These are phyloP conservation scores for Tyto alba DNA, from an alignment of 2,113 vertebrate genomes.

Conservation along the genomic window DNA sequence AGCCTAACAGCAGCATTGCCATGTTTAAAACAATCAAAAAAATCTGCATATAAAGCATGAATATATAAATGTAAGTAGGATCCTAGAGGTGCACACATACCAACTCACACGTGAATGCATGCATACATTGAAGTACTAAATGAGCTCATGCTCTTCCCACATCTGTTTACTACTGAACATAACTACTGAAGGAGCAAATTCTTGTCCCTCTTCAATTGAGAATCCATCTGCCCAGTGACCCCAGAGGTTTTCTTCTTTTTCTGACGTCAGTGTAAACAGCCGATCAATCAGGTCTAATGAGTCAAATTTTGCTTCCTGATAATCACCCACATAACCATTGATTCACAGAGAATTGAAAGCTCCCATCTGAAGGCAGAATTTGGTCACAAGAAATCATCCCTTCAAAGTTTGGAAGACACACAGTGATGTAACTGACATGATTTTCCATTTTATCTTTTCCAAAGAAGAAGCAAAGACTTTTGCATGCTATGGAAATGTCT, in stretches of 20 bases:
- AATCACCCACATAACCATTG: not conserved
- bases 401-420: not conserved
- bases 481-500: not conserved
- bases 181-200: not conserved
- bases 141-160: not conserved
- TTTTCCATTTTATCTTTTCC: not conserved
- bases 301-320: not conserved
- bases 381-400: not conserved
- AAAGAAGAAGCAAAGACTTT: not conserved
- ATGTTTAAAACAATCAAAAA: not conserved
- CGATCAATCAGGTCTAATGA: not conserved
- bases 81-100: not conserved
- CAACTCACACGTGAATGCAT: not conserved
- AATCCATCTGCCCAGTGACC: not conserved
- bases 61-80: not conserved
- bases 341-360: not conserved
- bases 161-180: not conserved
- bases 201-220: not conserved
- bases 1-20: not conserved
- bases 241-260: not conserved
- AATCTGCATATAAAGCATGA: not conserved
- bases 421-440: not conserved
- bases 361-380: not conserved
- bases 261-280: not conserved
- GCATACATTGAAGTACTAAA: not conserved